Conservation (phyloP, 2,113 vertebrate species). For the Triplophysa tibetana region DNA sequence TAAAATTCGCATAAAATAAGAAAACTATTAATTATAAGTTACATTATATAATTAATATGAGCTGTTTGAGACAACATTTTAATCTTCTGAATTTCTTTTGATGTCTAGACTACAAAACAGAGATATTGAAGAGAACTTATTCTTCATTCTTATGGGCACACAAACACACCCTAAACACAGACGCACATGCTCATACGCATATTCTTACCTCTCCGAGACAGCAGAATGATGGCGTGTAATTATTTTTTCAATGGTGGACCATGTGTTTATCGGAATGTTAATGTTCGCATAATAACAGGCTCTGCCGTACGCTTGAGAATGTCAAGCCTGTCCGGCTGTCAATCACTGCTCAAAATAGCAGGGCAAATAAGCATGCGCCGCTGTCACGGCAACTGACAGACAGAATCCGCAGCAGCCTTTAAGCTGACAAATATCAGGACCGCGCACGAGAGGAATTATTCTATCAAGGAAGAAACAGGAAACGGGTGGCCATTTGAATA, state of each 20-base stretch:
- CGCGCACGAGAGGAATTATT: slow-evolving; percentile 64
- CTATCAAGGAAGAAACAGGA: slow-evolving; percentile 57
- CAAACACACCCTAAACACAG: slow-evolving; percentile 40
- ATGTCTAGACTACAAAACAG: slow-evolving; percentile 4
- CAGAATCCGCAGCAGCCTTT: slow-evolving; percentile 71
- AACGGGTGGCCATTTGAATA: slow-evolving; percentile 54
- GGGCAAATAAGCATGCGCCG: slow-evolving; percentile 84
- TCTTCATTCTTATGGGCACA: slow-evolving; percentile 30
- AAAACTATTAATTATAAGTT: no score
- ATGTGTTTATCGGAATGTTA: slow-evolving; percentile 99
- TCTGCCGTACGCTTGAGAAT: slow-evolving; percentile 83
- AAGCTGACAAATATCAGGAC: slow-evolving; percentile 78
- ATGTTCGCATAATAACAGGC: slow-evolving; percentile 98
- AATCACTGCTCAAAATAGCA: slow-evolving; percentile 92
- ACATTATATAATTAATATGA: no score
- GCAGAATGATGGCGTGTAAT: slow-evolving; percentile 92
- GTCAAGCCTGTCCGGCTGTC: slow-evolving; percentile 89
- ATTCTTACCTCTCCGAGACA: slow-evolving; percentile 73
- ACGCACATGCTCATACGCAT: slow-evolving; percentile 15
- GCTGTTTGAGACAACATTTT: no score
- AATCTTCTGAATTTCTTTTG: no score
- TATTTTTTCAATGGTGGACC: slow-evolving; percentile 88
- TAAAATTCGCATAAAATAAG: no score
- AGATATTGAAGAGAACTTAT: slow-evolving; percentile 19
- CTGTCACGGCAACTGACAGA: slow-evolving; percentile 81